Evolutionary conservation across 2,888 invertebrate genomes (phyloP).

Genomic region (Plagodis dolabraria): DNA sequence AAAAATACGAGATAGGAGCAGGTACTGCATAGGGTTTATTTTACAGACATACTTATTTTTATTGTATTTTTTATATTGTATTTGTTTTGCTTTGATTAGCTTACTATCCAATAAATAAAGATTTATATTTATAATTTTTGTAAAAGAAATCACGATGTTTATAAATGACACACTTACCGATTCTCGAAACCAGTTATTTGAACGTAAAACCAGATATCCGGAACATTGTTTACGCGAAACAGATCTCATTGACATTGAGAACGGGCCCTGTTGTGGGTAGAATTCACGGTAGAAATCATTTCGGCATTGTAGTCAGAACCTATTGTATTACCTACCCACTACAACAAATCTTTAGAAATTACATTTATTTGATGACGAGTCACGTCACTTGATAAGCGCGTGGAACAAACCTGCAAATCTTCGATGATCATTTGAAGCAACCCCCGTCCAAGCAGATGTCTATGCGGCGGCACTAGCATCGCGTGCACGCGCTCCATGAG

Average conservation of each 20-base stretch:
- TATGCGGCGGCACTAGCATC: conserved; percentile 82
- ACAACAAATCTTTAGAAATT: conserved; percentile 8
- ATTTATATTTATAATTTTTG: too few relatives aligned
- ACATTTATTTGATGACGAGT: neutral
- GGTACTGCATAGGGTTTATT: too few relatives aligned
- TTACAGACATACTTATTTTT: too few relatives aligned
- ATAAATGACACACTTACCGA: too few relatives aligned
- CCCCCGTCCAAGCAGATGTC: conserved; percentile 73
- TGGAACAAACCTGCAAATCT: conserved; percentile 64
- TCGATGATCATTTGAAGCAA: conserved; percentile 67
- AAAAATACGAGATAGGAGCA: too few relatives aligned
- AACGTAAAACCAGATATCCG: neutral
- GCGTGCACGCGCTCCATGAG: conserved; percentile 88
- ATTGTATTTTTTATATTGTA: too few relatives aligned
- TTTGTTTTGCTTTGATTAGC: too few relatives aligned
- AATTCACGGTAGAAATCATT: conserved; percentile 2
- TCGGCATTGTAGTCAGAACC: conserved; percentile 19
- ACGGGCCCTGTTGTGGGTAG: conserved; percentile 20
- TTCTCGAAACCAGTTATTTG: conserved; percentile 1
- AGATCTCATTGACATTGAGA: conserved; percentile 25
- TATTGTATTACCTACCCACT: conserved; percentile 9
- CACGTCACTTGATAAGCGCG: neutral
- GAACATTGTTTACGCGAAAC: conserved; percentile 13
- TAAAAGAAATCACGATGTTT: too few relatives aligned
- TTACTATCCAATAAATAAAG: too few relatives aligned